phyloP scores from a whole-genome alignment of 1,140 invertebrate genomes.

The Caerostris darwini region DNA sequence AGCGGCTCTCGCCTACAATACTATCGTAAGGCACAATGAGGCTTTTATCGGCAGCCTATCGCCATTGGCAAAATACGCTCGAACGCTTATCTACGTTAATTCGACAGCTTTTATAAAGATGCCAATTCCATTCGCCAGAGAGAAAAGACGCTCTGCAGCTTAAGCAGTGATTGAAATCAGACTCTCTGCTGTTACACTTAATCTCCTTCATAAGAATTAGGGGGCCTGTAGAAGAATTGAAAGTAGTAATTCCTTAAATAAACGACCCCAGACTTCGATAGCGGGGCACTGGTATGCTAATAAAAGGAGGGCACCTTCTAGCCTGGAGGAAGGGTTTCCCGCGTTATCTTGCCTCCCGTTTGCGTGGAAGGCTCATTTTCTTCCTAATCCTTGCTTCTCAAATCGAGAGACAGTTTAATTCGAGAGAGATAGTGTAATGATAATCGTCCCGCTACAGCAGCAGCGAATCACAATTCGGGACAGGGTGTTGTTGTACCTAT shows the following conservation, averaged over 20 bases:
- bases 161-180: slow-evolving; percentile 73
- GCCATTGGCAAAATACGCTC: not conserved
- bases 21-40: not conserved
- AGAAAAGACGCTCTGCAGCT: slow-evolving; percentile 31
- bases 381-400: slow-evolving; percentile 73
- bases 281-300: slow-evolving; percentile 53
- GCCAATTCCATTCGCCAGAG: not conserved
- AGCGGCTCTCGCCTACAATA: not conserved
- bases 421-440: slow-evolving; percentile 76
- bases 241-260: slow-evolving; percentile 74
- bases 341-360: slow-evolving; percentile 63
- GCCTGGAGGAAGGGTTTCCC: slow-evolving; percentile 40
- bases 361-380: slow-evolving; percentile 65
- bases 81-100: slow-evolving; percentile 10
- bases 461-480: slow-evolving; percentile 68
- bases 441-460: slow-evolving; percentile 48
- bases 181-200: slow-evolving; percentile 28
- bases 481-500: not conserved
- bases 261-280: slow-evolving; percentile 45
- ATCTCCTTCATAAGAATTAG: slow-evolving; percentile 50
- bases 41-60: slow-evolving; percentile 13
- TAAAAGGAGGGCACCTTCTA: slow-evolving; percentile 44
- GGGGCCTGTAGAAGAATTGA: not conserved
- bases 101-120: slow-evolving; percentile 8
- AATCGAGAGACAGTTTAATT: slow-evolving; percentile 75